Conservation (phyloP, 53 echinoderm and acorn worm species). For the Crossaster papposus region DNA sequence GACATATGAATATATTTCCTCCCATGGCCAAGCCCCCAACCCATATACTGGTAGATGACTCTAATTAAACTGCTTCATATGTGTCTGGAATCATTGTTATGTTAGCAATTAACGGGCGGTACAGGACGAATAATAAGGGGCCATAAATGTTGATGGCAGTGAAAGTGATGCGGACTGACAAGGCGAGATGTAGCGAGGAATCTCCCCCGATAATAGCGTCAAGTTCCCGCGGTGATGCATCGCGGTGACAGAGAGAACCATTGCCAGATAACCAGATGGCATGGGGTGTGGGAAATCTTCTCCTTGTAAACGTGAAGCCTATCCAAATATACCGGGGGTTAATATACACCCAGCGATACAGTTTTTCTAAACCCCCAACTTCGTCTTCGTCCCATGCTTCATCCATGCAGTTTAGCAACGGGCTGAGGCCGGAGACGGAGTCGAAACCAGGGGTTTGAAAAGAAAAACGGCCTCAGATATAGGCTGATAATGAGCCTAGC, state of each 20-base stretch:
- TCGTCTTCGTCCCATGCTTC: too few relatives aligned
- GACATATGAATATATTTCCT: background rate
- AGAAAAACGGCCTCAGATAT: too few relatives aligned
- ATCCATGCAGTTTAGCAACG: too few relatives aligned
- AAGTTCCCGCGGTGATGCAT: background rate
- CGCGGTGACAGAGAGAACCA: background rate
- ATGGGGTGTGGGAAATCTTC: background rate
- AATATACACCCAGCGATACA: background rate
- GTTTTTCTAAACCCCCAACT: too few relatives aligned
- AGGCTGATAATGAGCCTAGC: too few relatives aligned
- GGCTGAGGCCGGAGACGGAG: too few relatives aligned
- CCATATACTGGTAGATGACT: background rate
- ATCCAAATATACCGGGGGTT: background rate
- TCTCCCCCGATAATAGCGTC: background rate
- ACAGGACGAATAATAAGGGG: background rate
- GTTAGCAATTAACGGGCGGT: constrained; percentile 10
- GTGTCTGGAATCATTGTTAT: constrained; percentile 11
- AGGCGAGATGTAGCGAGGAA: background rate
- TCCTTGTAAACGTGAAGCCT: background rate
- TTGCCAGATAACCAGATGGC: background rate
- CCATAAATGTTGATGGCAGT: constrained; percentile 26
- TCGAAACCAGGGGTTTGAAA: too few relatives aligned
- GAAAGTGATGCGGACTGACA: background rate
- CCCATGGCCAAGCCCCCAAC: background rate
- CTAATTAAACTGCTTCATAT: constrained; percentile 1